Evolutionary conservation across 2,888 invertebrate genomes (phyloP).

Genomic region (Brachypalpus laphriformis): DNA sequence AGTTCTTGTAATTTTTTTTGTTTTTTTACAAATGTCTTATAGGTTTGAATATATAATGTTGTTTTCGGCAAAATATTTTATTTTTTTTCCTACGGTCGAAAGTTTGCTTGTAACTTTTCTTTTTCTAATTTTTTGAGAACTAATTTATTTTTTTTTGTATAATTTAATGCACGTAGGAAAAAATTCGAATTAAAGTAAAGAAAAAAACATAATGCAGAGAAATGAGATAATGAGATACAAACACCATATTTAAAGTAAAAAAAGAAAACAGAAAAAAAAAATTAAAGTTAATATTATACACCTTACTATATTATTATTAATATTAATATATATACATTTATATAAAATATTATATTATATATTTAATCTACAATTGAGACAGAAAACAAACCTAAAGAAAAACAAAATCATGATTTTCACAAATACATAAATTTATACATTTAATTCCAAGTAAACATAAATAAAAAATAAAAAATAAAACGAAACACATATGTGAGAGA

Average conservation of each 20-base stretch:
- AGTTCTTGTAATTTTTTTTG: conserved; percentile 1
- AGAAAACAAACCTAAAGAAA: conserved; percentile 35
- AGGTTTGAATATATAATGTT: conserved; percentile 12
- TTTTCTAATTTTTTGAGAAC: conserved; percentile 23
- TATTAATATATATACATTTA: conserved; percentile 73
- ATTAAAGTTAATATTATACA: conserved; percentile 68
- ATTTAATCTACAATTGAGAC: conserved; percentile 72
- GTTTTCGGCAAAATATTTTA: background rate
- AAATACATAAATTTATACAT: conserved; percentile 70
- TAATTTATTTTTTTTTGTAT: conserved; percentile 11
- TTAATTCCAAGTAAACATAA: conserved; percentile 72
- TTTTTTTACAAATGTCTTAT: background rate
- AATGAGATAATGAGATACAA: conserved; percentile 70
- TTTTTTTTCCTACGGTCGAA: conserved; percentile 62
- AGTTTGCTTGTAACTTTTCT: conserved; percentile 38
- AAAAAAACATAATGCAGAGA: conserved; percentile 46
- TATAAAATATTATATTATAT: conserved; percentile 73
- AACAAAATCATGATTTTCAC: conserved; percentile 67
- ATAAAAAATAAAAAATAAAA: conserved; percentile 50
- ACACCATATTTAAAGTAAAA: conserved; percentile 67
- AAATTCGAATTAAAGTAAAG: conserved; percentile 31
- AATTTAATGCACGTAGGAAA: conserved; percentile 65
- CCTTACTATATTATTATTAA: conserved; percentile 73
- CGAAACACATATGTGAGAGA: conserved; percentile 72
- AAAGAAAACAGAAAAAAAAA: conserved; percentile 23